Conservation (phyloP, 2,113 vertebrate species). For the Butorides virescens region DNA sequence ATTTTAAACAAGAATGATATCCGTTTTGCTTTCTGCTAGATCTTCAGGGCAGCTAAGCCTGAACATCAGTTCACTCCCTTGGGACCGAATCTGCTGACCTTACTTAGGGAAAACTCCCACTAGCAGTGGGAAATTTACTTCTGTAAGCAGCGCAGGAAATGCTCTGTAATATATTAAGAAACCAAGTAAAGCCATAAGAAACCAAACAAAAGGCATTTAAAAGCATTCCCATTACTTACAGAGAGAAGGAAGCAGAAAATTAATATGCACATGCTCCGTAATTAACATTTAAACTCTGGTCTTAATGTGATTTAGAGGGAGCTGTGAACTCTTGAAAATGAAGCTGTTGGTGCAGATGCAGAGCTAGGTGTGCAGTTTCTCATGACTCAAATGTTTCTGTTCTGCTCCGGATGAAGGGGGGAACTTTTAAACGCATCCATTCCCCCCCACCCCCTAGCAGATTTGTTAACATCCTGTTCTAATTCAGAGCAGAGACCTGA, state of each 20-base stretch:
- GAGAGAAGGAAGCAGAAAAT: conserved; percentile 44
- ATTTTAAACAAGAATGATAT: conserved; percentile 1
- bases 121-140: conserved; percentile 61
- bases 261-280: conserved; percentile 36
- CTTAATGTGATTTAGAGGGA: conserved; percentile 31
- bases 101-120: conserved; percentile 36
- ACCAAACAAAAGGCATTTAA: conserved; percentile 32
- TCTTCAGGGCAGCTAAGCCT: not conserved
- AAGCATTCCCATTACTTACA: not conserved
- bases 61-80: conserved; percentile 1
- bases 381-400: conserved; percentile 25
- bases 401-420: not conserved
- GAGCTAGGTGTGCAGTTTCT: conserved; percentile 47
- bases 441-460: not conserved
- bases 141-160: conserved; percentile 53
- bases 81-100: conserved; percentile 38
- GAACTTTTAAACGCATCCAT: not conserved
- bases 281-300: conserved; percentile 38
- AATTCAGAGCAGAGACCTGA: conserved; percentile 17
- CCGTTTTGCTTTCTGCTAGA: conserved; percentile 7
- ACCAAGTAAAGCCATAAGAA: conserved; percentile 35
- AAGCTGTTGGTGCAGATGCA: conserved; percentile 48
- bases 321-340: conserved; percentile 24
- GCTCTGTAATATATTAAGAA: conserved; percentile 58
- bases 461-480: conserved; percentile 54